Conservation (phyloP, 2,888 invertebrate species). For the Siphonodentalium dalli region DNA sequence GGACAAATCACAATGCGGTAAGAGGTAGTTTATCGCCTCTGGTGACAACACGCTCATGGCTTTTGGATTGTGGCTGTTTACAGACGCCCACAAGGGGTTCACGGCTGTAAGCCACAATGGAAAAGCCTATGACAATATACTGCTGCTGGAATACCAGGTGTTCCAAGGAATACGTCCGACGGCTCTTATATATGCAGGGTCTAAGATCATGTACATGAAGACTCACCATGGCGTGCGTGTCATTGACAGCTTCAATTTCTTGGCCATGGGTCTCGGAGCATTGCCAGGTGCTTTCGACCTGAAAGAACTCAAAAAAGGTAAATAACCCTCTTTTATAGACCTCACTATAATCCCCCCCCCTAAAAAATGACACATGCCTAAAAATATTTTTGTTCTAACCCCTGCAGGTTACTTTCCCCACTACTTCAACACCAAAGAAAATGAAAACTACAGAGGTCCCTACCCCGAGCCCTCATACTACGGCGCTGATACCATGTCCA, state of each 20-base stretch:
- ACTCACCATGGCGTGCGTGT: slow-evolving; percentile 20
- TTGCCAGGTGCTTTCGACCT: slow-evolving; percentile 27
- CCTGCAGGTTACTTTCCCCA: slow-evolving; percentile 38
- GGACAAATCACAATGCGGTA: too few relatives aligned
- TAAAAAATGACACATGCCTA: too few relatives aligned
- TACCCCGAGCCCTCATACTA: slow-evolving; percentile 26
- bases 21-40: too few relatives aligned
- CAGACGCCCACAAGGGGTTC: slow-evolving; percentile 7
- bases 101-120: slow-evolving; percentile 13
- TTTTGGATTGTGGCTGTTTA: slow-evolving; percentile 16
- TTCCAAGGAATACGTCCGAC: slow-evolving; percentile 12
- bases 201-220: slow-evolving; percentile 27
- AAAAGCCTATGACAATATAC: slow-evolving; percentile 16
- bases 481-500: slow-evolving; percentile 20
- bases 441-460: slow-evolving; percentile 28
- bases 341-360: too few relatives aligned
- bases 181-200: slow-evolving; percentile 18
- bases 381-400: too few relatives aligned
- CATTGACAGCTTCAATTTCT: slow-evolving; percentile 28
- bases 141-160: slow-evolving; percentile 20
- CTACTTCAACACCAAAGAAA: slow-evolving; percentile 20
- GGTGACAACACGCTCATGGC: too few relatives aligned
- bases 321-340: too few relatives aligned
- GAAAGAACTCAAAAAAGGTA: slow-evolving; percentile 24
- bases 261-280: slow-evolving; percentile 25